Conservation (phyloP, 2,888 invertebrate genomes). For the Meandrusa payeni region DNA sequence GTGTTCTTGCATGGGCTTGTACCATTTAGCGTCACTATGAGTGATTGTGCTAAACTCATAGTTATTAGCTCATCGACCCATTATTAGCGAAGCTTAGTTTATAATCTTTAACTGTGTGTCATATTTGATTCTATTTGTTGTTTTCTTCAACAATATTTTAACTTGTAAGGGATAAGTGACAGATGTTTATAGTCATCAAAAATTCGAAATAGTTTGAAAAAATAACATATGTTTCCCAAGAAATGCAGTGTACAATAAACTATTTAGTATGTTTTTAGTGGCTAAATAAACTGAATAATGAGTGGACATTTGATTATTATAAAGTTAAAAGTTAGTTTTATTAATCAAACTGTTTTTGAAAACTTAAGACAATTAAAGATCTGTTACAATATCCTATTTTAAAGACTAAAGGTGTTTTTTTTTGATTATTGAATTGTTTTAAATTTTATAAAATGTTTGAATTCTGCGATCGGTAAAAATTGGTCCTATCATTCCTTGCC, state of each 20-base stretch:
- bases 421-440: constrained; percentile 31
- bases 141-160: constrained; percentile 42
- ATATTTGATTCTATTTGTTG: constrained; percentile 41
- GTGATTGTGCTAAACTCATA: constrained; percentile 81
- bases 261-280: no score
- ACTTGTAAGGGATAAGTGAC: constrained; percentile 42
- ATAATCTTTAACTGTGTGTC: constrained; percentile 39
- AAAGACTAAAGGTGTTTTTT: constrained; percentile 53
- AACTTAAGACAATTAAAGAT: constrained; percentile 6
- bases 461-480: constrained; percentile 80
- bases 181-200: constrained; percentile 18
- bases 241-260: no score
- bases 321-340: no score
- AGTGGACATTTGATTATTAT: no score
- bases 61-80: constrained; percentile 64
- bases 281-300: no score
- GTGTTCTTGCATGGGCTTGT: constrained; percentile 39
- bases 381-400: constrained; percentile 44
- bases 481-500: constrained; percentile 84
- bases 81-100: constrained; percentile 59
- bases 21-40: constrained; percentile 72
- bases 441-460: constrained; percentile 37
- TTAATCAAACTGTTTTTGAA: constrained; percentile 23
- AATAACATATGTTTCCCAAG: no score
- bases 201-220: no score